phyloP scores from a whole-genome alignment of 1,140 invertebrate genomes.

The Brachionus sp. region DNA sequence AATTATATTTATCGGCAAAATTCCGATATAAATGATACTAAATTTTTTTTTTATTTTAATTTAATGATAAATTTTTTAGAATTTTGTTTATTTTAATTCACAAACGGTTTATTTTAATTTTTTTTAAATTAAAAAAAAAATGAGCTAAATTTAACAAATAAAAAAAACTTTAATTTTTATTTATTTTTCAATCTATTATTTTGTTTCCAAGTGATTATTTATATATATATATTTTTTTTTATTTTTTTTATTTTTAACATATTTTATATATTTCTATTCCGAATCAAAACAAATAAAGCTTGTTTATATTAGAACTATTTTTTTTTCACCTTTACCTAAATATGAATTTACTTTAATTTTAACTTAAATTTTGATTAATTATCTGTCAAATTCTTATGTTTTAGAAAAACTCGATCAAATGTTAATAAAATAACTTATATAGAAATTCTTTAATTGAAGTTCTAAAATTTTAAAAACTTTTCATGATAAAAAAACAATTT shows the following conservation, averaged over 20 bases:
- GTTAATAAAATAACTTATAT: neutral
- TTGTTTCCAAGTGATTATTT: neutral
- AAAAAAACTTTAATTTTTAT: neutral
- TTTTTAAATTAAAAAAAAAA: neutral
- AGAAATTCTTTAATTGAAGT: neutral
- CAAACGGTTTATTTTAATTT: neutral
- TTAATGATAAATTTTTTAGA: no score
- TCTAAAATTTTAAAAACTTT: neutral
- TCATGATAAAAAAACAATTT: neutral
- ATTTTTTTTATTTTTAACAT: neutral
- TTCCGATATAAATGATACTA: neutral
- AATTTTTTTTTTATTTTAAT: no score
- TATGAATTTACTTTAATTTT: neutral
- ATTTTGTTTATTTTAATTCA: neutral
- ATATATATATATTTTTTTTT: no score
- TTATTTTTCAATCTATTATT: neutral
- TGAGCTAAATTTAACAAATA: neutral
- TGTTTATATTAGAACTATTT: neutral
- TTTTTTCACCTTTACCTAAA: neutral
- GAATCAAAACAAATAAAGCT: neutral
- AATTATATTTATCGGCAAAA: neutral
- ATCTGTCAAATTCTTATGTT: neutral
- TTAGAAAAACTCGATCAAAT: neutral
- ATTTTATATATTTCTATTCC: neutral
- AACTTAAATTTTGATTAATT: neutral